Base-by-base conservation (phyloP, 1,140 invertebrate species). In the Drosophila tropicalis region DNA sequence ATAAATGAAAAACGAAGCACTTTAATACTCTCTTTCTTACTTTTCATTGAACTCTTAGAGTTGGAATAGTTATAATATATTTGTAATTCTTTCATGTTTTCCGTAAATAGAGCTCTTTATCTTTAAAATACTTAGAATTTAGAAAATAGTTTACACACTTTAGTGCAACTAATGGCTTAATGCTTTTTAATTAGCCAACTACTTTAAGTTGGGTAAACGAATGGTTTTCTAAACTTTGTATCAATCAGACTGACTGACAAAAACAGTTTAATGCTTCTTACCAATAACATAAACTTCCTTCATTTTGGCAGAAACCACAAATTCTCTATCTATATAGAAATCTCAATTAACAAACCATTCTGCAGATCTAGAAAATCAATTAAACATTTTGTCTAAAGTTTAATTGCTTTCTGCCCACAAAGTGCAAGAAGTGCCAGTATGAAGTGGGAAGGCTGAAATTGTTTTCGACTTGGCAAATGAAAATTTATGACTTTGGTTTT, bases 401-500 rank as follows among this genome's bases (percentile, higher is more conserved):
- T 72, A 72, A 72, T 72, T 72, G 70, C 70, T 72, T 72, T 72
- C 62, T 32, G 6, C 39, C 69, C 15, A 19, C 4, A 40, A 22
- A 44, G 34, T 29, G 19, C 70, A 41, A 41, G n/a, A 55, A 62
- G 40, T 63, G 32, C 17, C 22, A 56, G 36, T 32, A 22, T 15
- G n/a, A 12, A 4, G 5, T n/a, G 4, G 56, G 34, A 15, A 17
- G 29, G 34, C n/a, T 44, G 32, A 29, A 61, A 40, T 62, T 55
- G 62, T 62, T 76, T 77, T 62, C 69, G 57, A 58, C 71, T 60
- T 64, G 51, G 56, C 19, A 76, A 81, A 82, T 73, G 67, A 78
- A 78, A 81, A 81, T 81, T 82, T 81, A 82, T 81, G 71, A 56
- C 79, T 82, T 72, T 25, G 70, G 39, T 62, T 73, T 40, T 54